Evolutionary conservation across 2,888 invertebrate species (phyloP), one percentile per base, ranked within the genome.

Genomic region (Ecliptopera silaceata): DNA sequence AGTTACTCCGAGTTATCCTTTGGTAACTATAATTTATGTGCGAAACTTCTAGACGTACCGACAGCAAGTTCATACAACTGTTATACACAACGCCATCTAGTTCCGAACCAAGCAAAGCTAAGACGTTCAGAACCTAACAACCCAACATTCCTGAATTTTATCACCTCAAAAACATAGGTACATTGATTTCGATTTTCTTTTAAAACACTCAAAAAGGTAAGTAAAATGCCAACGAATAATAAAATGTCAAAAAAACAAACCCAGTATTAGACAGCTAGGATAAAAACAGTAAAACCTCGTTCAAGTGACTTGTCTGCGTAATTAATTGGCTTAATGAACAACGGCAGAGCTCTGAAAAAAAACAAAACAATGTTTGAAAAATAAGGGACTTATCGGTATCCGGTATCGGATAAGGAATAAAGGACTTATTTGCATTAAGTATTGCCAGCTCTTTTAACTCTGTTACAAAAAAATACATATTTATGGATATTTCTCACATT

Each of bases 1-100:
- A 90, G 90, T 90, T 91, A 85, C 88, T 86, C 88, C 79, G 76
- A 73, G 79, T 79, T 86, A 88, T 89, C 88, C 89, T 88, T 90
- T 86, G 81, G 87, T 69, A 85, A 83, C 80, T 77, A 82, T 89
- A 88, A 89, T 86, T 90, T 88, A 89, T 88, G 80, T 82, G 81
- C 74, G 71, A 69, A 88, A 87, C 86, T 89, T 86, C 80, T 80
- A 74, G 72, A 70, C 59, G 82, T 84, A 84, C 60, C 39, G 86
- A 68, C 63, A 34, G 77, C 81, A 82, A 17, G 2, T 0, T 12
- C n/a, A n/a, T n/a, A n/a, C n/a, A n/a, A n/a, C n/a, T n/a, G n/a
- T n/a, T n/a, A n/a, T n/a, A n/a, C n/a, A n/a, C n/a, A n/a, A n/a
- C n/a, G n/a, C n/a, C n/a, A n/a, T n/a, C n/a, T n/a, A n/a, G n/a